Conservation (phyloP, 2,113 vertebrate species). For the Melanostigma gelatinosum region DNA sequence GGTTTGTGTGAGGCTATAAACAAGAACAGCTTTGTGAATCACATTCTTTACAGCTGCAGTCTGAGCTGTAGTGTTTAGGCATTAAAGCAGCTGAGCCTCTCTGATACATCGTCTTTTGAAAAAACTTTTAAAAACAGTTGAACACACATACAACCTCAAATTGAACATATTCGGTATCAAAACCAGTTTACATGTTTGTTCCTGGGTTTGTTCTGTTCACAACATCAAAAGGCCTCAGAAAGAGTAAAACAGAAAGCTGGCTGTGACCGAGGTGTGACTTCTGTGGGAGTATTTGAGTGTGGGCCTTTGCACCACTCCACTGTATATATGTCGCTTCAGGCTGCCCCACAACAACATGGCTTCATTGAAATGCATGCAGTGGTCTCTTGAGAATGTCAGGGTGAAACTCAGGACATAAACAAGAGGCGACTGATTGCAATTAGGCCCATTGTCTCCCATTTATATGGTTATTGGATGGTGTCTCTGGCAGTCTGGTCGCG, state of each 20-base stretch:
- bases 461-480: constrained; percentile 87
- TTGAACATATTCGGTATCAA: background rate
- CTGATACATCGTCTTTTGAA: background rate
- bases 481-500: constrained; percentile 65
- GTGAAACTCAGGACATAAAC: constrained; percentile 70
- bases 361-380: constrained; percentile 71
- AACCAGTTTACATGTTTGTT: background rate
- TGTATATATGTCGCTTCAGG: constrained; percentile 34
- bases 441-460: constrained; percentile 82
- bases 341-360: constrained; percentile 37
- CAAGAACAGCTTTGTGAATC: constrained; percentile 64
- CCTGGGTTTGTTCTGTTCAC: constrained; percentile 6
- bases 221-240: constrained; percentile 66
- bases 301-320: constrained; percentile 48
- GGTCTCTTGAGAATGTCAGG: constrained; percentile 60
- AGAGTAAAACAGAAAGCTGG: constrained; percentile 51
- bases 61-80: background rate
- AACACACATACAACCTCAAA: background rate
- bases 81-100: background rate
- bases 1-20: constrained; percentile 50
- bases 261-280: constrained; percentile 72
- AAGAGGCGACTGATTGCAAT: constrained; percentile 80
- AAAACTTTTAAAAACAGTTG: background rate
- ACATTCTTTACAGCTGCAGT: constrained; percentile 42
- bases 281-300: constrained; percentile 52